Evolutionary conservation across 2,113 vertebrate genomes (phyloP), one percentile per base, ranked within the genome.

Genomic region (Podarcis muralis): DNA sequence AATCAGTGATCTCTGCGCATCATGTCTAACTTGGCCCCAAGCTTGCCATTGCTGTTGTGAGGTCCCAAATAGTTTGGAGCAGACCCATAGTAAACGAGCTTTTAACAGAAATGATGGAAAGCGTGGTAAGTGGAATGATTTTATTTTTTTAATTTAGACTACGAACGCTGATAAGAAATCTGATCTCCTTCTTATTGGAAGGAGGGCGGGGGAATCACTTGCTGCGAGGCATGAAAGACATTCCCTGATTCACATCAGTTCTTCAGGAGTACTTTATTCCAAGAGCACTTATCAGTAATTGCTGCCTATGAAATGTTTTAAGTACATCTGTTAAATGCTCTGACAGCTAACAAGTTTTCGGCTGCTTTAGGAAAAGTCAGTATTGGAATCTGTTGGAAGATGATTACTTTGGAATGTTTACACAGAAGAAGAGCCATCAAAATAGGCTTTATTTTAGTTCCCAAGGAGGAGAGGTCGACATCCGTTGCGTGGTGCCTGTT

Each of bases 241-340:
- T 91, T 84, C 66, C 84, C 85, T 90, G 89, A 87, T 90, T 95
- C 90, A 78, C 40, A 93, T 87, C 84, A 35, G 62, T 13, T 94
- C 87, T 94, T 83, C 87, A 89, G 86, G 86, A 92, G 83, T 77
- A 88, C 85, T 88, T 95, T 79, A 89, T 81, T 93, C 92, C 76
- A 48, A 83, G 84, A 94, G 85, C 69, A 83, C 85, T 96, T 95
- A 93, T 86, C 93, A 93, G 90, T 88, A 93, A 92, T 92, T 91
- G 86, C 89, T 92, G 53, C 91, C 89, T 91, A 11, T 92, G 87
- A 94, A 93, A 93, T 89, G 78, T 88, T 90, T 93, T 90, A 88
- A 83, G 79, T 81, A 87, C 89, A 86, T 89, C 92, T 93, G 91
- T 95, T 96, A 95, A 84, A 92, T 85, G 75, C 88, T 89, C 57